phyloP scores from a whole-genome alignment of 2,113 vertebrate species.

The Tonatia bakeri region DNA sequence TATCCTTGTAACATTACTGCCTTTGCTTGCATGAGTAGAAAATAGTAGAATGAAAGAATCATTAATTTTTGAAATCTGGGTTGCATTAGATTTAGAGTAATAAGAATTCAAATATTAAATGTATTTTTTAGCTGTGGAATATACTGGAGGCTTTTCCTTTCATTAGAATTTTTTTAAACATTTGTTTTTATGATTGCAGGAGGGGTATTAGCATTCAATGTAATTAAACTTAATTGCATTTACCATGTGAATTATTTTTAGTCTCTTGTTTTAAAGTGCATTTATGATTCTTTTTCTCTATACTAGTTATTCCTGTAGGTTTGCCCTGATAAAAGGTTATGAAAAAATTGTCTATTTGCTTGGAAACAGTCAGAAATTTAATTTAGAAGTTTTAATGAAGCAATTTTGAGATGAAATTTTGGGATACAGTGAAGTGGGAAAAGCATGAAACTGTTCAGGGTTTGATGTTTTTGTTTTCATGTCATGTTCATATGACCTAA shows the following conservation, averaged over 20 bases:
- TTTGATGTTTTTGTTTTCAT: conserved; percentile 4
- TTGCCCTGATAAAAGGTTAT: conserved; percentile 6
- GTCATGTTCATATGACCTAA: not conserved
- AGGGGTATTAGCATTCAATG: conserved; percentile 56
- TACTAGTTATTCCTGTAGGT: conserved; percentile 25
- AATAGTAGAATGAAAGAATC: conserved; percentile 7
- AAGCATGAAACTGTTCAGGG: not conserved
- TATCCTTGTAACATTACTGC: not conserved
- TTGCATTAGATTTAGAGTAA: conserved; percentile 59
- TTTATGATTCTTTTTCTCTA: conserved; percentile 60
- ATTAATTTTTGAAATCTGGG: conserved; percentile 60
- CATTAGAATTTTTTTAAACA: conserved; percentile 64
- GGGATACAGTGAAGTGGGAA: conserved; percentile 2
- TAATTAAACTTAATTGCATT: conserved; percentile 78
- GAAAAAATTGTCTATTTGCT: conserved; percentile 27
- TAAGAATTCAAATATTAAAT: conserved; percentile 59
- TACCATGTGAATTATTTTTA: conserved; percentile 77
- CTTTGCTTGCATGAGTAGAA: conserved; percentile 32
- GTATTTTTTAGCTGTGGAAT: conserved; percentile 45
- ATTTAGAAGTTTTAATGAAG: conserved; percentile 31
- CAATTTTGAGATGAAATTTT: conserved; percentile 54
- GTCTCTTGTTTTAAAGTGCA: conserved; percentile 56
- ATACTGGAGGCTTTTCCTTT: conserved; percentile 51
- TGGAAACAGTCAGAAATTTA: conserved; percentile 42
- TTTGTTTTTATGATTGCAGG: conserved; percentile 67